Conservation (phyloP, 2,113 vertebrate genomes). For the Phyllostomus discolor region DNA sequence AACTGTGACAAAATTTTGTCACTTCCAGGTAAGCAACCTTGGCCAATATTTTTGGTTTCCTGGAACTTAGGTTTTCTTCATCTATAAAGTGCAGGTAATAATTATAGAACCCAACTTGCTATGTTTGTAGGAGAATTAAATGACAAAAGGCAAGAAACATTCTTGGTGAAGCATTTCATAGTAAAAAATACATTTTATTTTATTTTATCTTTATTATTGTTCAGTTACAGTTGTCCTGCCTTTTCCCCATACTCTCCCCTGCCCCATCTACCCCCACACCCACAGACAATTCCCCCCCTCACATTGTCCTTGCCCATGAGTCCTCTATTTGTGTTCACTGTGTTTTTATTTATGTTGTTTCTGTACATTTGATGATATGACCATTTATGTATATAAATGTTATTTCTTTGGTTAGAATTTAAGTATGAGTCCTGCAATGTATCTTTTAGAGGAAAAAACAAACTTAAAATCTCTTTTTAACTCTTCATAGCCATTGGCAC, state of each 20-base stretch:
- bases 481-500: background rate
- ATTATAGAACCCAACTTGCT: background rate
- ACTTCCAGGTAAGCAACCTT: background rate
- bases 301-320: no score
- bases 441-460: background rate
- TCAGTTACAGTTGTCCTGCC: no score
- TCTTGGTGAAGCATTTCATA: background rate
- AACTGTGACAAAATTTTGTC: background rate
- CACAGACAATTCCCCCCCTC: no score
- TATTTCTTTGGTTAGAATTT: constrained; percentile 1
- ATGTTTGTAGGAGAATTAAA: background rate
- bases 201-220: no score
- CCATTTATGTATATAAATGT: background rate
- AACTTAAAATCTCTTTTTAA: background rate
- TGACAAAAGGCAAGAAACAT: background rate
- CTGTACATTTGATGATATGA: background rate
- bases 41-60: background rate
- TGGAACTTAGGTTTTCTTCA: background rate
- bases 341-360: background rate
- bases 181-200: background rate
- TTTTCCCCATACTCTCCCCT: no score
- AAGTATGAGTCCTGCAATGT: background rate
- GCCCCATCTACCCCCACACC: no score
- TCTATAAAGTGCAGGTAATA: background rate
- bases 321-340: background rate